These are phyloP conservation scores for Sebastes hubbsi DNA, from an alignment of 2,797 vertebrate species.

Conservation along the genomic window DNA sequence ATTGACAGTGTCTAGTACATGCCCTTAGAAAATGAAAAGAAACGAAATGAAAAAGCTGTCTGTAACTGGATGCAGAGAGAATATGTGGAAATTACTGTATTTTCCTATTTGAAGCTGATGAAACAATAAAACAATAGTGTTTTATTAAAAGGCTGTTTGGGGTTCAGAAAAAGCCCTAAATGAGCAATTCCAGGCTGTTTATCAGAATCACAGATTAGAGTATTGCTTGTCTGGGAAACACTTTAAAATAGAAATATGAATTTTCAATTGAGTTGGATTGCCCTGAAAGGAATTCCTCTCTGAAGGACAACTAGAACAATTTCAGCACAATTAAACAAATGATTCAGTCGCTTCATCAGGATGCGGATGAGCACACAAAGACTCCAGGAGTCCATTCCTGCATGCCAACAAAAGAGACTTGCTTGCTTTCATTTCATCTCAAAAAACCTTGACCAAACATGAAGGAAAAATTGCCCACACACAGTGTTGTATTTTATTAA, in stretches of 20 bases:
- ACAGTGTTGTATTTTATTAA: conserved; percentile 2
- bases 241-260: conserved; percentile 15
- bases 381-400: conserved; percentile 1
- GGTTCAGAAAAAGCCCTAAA: neutral
- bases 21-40: conserved; percentile 23
- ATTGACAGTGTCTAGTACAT: neutral
- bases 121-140: neutral
- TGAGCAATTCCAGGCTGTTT: conserved; percentile 14
- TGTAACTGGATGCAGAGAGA: conserved; percentile 6
- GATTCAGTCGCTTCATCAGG: conserved; percentile 31
- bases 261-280: conserved; percentile 13
- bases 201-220: conserved; percentile 34
- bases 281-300: conserved; percentile 28
- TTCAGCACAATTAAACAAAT: conserved; percentile 40
- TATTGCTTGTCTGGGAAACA: conserved; percentile 26
- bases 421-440: conserved; percentile 15
- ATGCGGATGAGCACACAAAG: conserved; percentile 6
- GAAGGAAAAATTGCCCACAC: neutral
- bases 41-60: neutral
- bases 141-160: conserved; percentile 27
- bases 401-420: conserved; percentile 2
- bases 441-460: conserved; percentile 22
- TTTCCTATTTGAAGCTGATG: conserved; percentile 1
- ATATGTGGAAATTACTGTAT: neutral
- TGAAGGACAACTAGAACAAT: conserved; percentile 24